phyloP scores from a whole-genome alignment of 1,140 invertebrate genomes.

The Acyrthosiphon pisum region DNA sequence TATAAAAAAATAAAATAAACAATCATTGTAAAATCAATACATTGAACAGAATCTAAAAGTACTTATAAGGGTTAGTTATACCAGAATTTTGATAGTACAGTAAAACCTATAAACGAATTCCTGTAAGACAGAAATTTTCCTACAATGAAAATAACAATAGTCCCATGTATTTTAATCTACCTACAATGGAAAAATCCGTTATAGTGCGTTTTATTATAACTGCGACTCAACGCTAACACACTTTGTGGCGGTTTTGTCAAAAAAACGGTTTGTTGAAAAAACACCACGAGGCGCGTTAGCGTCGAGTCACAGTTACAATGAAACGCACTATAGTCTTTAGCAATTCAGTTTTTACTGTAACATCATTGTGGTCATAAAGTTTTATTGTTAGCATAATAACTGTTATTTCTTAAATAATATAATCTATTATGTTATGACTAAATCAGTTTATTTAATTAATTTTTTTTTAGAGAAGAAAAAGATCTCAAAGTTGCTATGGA shows the following conservation, averaged over 20 bases:
- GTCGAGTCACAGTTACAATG: too few relatives aligned
- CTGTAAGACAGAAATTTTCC: background rate
- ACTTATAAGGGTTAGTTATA: background rate
- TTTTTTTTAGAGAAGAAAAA: conserved; percentile 70
- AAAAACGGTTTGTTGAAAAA: too few relatives aligned
- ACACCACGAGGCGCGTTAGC: too few relatives aligned
- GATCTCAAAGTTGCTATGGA: conserved; percentile 74
- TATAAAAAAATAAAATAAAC: too few relatives aligned
- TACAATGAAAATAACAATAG: background rate
- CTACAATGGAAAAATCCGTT: background rate
- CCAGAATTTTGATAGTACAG: background rate
- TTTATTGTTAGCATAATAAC: background rate
- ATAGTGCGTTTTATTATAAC: too few relatives aligned
- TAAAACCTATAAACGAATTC: background rate
- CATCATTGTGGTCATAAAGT: background rate
- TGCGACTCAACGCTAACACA: too few relatives aligned
- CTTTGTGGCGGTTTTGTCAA: too few relatives aligned
- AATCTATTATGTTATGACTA: conserved; percentile 41
- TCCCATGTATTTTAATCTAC: too few relatives aligned
- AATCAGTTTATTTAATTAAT: background rate
- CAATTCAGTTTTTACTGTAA: background rate
- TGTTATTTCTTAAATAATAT: background rate
- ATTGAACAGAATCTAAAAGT: background rate
- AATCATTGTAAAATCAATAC: too few relatives aligned
- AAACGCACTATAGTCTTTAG: too few relatives aligned